Percentiles rank a stretch among this genome's conserved stretches.
Conservation (phyloP, 2,113 vertebrate species). For the Rana temporaria region DNA sequence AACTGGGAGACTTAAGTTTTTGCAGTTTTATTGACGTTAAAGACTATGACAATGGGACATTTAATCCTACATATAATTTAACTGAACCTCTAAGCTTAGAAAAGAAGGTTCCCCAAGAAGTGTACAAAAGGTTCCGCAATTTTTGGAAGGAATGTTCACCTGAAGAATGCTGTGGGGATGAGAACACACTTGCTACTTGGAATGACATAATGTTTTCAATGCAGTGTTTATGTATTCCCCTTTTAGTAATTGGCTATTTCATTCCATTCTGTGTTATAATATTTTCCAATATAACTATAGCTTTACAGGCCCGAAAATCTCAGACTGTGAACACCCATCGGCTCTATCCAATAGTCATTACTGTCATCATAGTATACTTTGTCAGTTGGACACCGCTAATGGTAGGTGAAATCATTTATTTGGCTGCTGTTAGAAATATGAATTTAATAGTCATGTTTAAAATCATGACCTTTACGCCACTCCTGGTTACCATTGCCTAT, state of each 20-base stretch:
- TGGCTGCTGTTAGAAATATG: background rate
- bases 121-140: background rate
- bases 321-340: background rate
- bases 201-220: background rate
- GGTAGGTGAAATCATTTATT: background rate
- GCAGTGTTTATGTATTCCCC: background rate
- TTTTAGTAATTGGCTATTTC: conserved; percentile 7
- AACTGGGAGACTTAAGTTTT: background rate
- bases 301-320: conserved; percentile 1
- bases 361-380: background rate
- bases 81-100: background rate
- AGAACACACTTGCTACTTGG: background rate
- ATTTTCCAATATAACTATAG: conserved; percentile 13
- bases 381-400: conserved; percentile 19
- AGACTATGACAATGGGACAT: background rate
- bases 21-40: background rate
- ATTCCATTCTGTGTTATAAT: conserved; percentile 5
- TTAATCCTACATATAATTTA: background rate
- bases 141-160: background rate
- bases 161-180: background rate
- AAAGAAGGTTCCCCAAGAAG: background rate
- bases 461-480: background rate
- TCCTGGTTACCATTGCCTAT: background rate
- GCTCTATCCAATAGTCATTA: background rate
- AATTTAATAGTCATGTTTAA: background rate